phyloP scores from a whole-genome alignment of 1,140 invertebrate species.

The Archegozetes longisetosus region DNA sequence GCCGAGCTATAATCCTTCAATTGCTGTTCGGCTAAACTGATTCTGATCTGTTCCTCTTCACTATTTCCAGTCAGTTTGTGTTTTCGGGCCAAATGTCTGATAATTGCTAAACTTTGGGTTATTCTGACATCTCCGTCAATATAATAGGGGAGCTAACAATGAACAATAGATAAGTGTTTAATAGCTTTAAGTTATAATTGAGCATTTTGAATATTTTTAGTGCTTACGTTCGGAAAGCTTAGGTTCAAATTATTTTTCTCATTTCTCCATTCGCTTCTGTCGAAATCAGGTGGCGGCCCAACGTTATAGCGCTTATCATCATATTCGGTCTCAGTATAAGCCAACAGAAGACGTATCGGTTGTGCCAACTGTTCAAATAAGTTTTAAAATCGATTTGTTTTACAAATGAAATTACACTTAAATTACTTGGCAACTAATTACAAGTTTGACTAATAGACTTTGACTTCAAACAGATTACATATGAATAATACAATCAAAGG shows the following conservation, averaged over 20 bases:
- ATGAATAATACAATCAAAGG: too few relatives aligned
- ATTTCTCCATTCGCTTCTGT: slow-evolving; percentile 21
- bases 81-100: slow-evolving; percentile 33
- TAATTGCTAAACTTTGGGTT: slow-evolving; percentile 34
- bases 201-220: not conserved
- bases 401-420: too few relatives aligned
- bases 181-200: not conserved
- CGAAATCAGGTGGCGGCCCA: not conserved
- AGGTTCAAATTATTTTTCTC: slow-evolving; percentile 19
- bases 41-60: slow-evolving; percentile 30
- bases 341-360: slow-evolving; percentile 50
- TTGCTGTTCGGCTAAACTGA: slow-evolving; percentile 33
- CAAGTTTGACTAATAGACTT: too few relatives aligned
- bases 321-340: slow-evolving; percentile 47
- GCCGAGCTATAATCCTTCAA: slow-evolving; percentile 32
- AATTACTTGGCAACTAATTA: too few relatives aligned
- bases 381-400: not conserved
- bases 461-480: too few relatives aligned
- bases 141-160: slow-evolving; percentile 20
- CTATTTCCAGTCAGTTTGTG: slow-evolving; percentile 26
- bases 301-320: slow-evolving; percentile 38
- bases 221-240: not conserved
- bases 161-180: not conserved
- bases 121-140: slow-evolving; percentile 23
- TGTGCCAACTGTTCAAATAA: slow-evolving; percentile 35